Conservation (phyloP, 2,113 vertebrate genomes). For the Calcarius ornatus region DNA sequence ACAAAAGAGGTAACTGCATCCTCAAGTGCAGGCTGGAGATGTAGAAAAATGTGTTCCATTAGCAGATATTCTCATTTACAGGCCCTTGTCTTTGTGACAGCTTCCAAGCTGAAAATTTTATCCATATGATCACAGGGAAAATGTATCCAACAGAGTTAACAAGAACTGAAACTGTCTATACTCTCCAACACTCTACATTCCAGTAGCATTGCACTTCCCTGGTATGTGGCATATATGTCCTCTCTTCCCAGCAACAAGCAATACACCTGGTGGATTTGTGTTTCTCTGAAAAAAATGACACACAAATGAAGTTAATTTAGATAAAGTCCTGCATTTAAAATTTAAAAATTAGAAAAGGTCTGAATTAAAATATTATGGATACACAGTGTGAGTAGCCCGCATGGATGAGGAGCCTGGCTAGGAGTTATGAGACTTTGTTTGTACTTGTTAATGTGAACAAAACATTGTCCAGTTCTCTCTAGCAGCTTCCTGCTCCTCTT, state of each 20-base stretch:
- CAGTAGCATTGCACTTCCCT: neutral
- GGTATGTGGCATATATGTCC: neutral
- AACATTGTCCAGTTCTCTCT: neutral
- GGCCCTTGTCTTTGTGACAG: neutral
- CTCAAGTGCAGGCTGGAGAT: neutral
- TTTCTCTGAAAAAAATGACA: neutral
- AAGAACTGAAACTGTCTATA: neutral
- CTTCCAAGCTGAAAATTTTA: neutral
- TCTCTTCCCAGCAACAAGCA: neutral
- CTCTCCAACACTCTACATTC: neutral
- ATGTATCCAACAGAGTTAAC: neutral
- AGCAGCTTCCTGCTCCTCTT: neutral
- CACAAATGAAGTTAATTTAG: neutral
- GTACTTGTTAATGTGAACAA: neutral
- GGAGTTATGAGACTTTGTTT: neutral
- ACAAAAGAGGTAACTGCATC: neutral
- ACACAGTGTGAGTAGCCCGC: neutral
- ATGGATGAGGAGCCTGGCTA: neutral
- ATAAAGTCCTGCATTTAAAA: neutral
- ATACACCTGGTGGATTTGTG: no score
- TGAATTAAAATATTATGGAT: neutral
- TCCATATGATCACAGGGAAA: neutral
- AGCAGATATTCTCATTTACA: neutral
- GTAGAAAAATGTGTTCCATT: neutral
- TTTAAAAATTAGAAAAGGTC: neutral